Conservation (phyloP, 2,113 vertebrate species). For the Hyperopisus bebe region DNA sequence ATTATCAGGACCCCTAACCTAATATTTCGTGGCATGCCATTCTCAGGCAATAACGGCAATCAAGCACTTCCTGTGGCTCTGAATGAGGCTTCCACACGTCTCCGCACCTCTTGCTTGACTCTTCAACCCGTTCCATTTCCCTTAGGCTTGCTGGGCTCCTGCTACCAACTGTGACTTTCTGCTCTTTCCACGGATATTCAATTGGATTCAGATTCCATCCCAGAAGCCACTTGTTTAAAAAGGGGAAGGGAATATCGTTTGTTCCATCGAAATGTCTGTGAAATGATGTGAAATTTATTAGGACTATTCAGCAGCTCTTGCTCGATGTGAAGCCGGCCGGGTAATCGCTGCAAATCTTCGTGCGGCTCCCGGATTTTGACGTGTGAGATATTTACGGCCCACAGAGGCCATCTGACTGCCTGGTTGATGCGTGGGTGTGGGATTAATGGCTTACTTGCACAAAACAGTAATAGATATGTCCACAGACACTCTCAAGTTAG, state of each 20-base stretch:
- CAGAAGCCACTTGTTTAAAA: neutral
- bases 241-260: neutral
- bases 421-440: neutral
- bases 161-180: neutral
- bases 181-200: neutral
- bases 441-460: neutral
- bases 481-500: neutral
- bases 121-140: neutral
- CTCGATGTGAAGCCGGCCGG: neutral
- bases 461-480: neutral
- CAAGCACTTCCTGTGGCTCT: neutral
- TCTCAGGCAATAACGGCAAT: neutral
- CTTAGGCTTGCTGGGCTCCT: neutral
- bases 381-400: neutral
- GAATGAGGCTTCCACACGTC: neutral
- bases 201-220: neutral
- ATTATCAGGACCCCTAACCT: neutral
- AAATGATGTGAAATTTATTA: neutral
- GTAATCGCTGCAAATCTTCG: neutral
- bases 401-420: neutral
- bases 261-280: neutral
- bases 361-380: neutral
- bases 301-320: neutral
- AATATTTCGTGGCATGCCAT: neutral
- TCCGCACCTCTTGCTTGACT: neutral